Conservation (phyloP, 92 coral and sea anemone genomes). For the Heliopora coerulea region DNA sequence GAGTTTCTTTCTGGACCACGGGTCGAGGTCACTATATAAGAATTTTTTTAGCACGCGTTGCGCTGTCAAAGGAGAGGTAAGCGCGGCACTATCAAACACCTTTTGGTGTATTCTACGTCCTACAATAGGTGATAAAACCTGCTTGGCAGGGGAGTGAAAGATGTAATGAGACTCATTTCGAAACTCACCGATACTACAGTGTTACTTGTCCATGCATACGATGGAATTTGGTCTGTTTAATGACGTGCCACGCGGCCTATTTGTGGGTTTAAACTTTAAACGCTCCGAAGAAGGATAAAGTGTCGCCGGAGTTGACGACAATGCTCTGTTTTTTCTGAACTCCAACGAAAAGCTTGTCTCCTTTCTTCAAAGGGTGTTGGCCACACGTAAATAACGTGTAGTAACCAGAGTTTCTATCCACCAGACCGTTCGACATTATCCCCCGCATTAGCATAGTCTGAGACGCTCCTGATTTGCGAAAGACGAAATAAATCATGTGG, state of each 20-base stretch:
- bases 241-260: constrained; percentile 5
- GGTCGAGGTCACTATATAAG: not conserved
- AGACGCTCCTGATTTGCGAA: constrained; percentile 19
- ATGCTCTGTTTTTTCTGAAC: constrained; percentile 32
- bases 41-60: not conserved
- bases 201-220: constrained; percentile 44
- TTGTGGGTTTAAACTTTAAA: constrained; percentile 16
- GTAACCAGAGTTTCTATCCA: not conserved
- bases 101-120: constrained; percentile 45
- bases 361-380: constrained; percentile 33
- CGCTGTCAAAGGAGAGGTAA: not conserved
- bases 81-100: constrained; percentile 29
- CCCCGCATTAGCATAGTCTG: constrained; percentile 24
- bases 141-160: constrained; percentile 40
- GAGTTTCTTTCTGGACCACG: not conserved
- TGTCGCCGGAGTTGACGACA: constrained; percentile 18
- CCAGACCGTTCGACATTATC: constrained; percentile 29
- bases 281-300: constrained; percentile 31
- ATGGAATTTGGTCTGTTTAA: constrained; percentile 32
- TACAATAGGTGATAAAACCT: constrained; percentile 45
- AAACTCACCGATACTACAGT: constrained; percentile 26
- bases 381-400: constrained; percentile 42
- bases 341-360: constrained; percentile 25
- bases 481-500: constrained; percentile 29
- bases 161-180: not conserved